These are phyloP conservation scores for Myopa tessellatipennis DNA, from an alignment of 2,888 invertebrate genomes.

Conservation along the genomic window DNA sequence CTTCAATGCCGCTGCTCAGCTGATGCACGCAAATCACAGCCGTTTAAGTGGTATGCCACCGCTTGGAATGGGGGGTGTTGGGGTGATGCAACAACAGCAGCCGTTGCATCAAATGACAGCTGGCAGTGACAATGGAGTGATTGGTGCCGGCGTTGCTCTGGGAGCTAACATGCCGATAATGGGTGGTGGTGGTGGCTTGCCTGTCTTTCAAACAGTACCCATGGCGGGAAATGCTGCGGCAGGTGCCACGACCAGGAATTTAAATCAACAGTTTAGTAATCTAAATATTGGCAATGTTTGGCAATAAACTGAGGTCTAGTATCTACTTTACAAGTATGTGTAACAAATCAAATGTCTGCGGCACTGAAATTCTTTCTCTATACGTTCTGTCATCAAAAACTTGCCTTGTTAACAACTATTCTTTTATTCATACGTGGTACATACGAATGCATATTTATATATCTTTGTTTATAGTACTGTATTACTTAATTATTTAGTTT, in stretches of 20 bases:
- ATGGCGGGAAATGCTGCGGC: conserved; percentile 46
- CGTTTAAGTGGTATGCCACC: conserved; percentile 48
- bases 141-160: conserved; percentile 50
- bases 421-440: background rate
- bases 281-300: conserved; percentile 68
- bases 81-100: conserved; percentile 42
- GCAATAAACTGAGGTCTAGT: conserved; percentile 60
- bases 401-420: conserved; percentile 15
- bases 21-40: conserved; percentile 64
- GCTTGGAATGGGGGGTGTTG: too few relatives aligned
- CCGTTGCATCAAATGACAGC: conserved; percentile 48
- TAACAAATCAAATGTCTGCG: conserved; percentile 8
- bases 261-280: conserved; percentile 68
- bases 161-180: conserved; percentile 46
- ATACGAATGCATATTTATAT: background rate
- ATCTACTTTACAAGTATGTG: conserved; percentile 19
- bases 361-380: background rate
- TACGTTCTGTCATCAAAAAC: background rate
- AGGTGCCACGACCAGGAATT: conserved; percentile 58
- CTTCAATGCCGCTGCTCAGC: conserved; percentile 42
- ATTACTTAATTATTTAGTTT: too few relatives aligned
- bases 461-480: background rate
- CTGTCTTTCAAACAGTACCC: conserved; percentile 39
- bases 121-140: conserved; percentile 1
- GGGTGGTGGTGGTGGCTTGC: conserved; percentile 5